phyloP scores from a whole-genome alignment of 2,113 vertebrate species.

The Catharus bicknelli region DNA sequence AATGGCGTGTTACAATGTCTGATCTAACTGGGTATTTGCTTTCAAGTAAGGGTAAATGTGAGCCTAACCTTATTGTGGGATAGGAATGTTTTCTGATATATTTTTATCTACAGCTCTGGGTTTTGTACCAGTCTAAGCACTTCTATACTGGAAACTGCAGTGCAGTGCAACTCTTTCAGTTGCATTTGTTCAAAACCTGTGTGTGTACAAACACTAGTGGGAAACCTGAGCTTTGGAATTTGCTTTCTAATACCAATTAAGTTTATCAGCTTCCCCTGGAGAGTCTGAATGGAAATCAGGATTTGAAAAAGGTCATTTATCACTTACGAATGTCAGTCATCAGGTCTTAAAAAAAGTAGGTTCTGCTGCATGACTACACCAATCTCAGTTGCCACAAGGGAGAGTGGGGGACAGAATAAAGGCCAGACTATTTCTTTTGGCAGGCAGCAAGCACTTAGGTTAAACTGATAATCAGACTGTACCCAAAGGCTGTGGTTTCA shows the following conservation, averaged over 20 bases:
- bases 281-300: background rate
- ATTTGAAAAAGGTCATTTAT: background rate
- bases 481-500: background rate
- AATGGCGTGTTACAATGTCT: background rate
- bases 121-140: background rate
- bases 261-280: background rate
- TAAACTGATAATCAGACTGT: background rate
- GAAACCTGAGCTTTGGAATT: slow-evolving; percentile 9
- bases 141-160: too few species aligned
- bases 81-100: background rate
- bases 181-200: background rate
- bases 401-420: background rate
- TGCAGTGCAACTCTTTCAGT: background rate
- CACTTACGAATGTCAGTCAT: background rate
- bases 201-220: background rate
- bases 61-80: background rate
- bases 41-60: background rate
- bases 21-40: background rate
- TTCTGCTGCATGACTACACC: background rate
- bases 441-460: background rate
- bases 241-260: background rate
- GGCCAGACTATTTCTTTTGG: background rate
- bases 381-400: background rate
- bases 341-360: background rate
- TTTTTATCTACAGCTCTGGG: background rate